phyloP scores from a whole-genome alignment of 2,113 vertebrate species.

The Podarcis raffonei region DNA sequence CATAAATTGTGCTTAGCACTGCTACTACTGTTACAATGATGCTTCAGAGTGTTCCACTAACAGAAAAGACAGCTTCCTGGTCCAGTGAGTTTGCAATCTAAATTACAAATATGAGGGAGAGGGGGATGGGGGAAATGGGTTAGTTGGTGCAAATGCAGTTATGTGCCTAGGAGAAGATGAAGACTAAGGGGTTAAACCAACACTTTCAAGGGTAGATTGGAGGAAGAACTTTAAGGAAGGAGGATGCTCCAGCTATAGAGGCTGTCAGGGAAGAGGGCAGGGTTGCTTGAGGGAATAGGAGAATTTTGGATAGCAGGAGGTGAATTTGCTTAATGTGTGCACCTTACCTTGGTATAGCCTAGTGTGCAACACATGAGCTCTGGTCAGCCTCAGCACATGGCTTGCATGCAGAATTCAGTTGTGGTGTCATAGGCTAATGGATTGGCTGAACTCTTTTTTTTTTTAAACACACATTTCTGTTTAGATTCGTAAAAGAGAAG shows the following conservation, averaged over 20 bases:
- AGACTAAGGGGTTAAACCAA: not conserved
- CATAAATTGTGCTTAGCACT: not conserved
- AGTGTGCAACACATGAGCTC: too few species aligned
- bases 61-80: not conserved
- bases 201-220: not conserved
- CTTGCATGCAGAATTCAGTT: too few species aligned
- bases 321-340: not conserved
- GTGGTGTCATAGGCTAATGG: not conserved
- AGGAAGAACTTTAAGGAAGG: not conserved
- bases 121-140: not conserved
- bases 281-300: not conserved
- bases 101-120: not conserved
- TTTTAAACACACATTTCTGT: not conserved
- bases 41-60: not conserved
- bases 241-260: not conserved
- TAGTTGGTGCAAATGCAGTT: not conserved
- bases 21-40: not conserved
- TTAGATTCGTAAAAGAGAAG: constrained; percentile 85
- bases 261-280: not conserved
- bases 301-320: too few species aligned
- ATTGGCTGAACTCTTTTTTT: not conserved
- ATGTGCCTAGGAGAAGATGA: not conserved
- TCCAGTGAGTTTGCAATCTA: not conserved
- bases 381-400: not conserved
- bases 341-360: not conserved